Percentiles rank a stretch among this genome's conserved stretches.
Conservation (phyloP, 1,140 invertebrate species). For the Oryzaephilus surinamensis region DNA sequence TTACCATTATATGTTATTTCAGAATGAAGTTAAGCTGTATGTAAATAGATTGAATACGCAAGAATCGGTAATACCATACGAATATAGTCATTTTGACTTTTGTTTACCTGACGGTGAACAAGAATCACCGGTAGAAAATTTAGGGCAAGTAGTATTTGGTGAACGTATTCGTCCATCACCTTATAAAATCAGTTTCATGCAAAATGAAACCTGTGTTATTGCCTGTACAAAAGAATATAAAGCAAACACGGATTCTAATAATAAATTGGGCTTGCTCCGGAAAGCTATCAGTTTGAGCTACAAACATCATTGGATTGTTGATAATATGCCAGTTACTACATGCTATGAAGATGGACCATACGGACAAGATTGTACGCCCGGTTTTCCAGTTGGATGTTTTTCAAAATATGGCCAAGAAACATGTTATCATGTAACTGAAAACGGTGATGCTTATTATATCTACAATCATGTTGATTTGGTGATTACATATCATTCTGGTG, state of each 20-base stretch:
- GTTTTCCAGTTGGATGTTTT: slow-evolving; percentile 97
- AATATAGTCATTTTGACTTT: slow-evolving; percentile 97
- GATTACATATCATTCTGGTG: slow-evolving; percentile 86
- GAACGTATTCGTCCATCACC: slow-evolving; percentile 90
- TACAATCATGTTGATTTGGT: slow-evolving; percentile 95
- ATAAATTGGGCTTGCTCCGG: slow-evolving; percentile 70
- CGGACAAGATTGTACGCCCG: slow-evolving; percentile 81
- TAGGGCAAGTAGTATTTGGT: slow-evolving; percentile 97
- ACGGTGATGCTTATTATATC: slow-evolving; percentile 58
- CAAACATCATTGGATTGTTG: slow-evolving; percentile 96
- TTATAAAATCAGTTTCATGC: slow-evolving; percentile 69
- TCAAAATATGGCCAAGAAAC: slow-evolving; percentile 38
- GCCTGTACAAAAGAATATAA: slow-evolving; percentile 72
- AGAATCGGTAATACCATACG: slow-evolving; percentile 94
- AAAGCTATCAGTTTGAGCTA: slow-evolving; percentile 95
- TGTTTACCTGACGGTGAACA: slow-evolving; percentile 58
- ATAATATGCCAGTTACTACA: slow-evolving; percentile 97
- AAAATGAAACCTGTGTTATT: slow-evolving; percentile 57
- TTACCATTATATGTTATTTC: slow-evolving; percentile 35
- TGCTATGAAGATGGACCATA: slow-evolving; percentile 80
- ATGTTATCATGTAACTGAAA: slow-evolving; percentile 18
- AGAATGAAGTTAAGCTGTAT: slow-evolving; percentile 78
- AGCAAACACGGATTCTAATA: slow-evolving; percentile 48
- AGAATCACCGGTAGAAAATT: slow-evolving; percentile 88
- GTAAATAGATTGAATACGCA: slow-evolving; percentile 95